A percentile compares a stretch with the other conserved stretches of the same genome.
These are phyloP conservation scores for Rhorus exstirpatorius DNA, from an alignment of 2,888 invertebrate species.

Conservation along the genomic window DNA sequence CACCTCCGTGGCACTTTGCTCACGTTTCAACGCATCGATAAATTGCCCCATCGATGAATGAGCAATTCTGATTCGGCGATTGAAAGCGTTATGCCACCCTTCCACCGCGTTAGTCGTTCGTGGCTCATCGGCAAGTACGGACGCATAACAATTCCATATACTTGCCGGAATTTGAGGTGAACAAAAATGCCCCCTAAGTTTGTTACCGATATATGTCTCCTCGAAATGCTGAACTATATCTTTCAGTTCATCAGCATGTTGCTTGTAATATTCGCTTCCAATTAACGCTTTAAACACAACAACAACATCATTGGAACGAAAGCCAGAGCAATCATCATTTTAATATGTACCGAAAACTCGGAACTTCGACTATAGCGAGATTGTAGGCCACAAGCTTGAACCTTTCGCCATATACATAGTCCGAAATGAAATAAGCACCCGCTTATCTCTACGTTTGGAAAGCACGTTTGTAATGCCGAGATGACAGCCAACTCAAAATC, in stretches of 20 bases:
- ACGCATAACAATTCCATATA: too few relatives aligned
- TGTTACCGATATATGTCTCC: not conserved
- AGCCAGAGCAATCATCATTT: constrained; percentile 17
- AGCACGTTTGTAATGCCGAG: constrained; percentile 16
- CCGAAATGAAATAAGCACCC: constrained; percentile 48
- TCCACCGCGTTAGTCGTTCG: too few relatives aligned
- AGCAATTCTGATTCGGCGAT: too few relatives aligned
- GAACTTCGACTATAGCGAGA: constrained; percentile 1
- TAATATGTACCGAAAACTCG: constrained; percentile 2
- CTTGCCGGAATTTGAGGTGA: not conserved
- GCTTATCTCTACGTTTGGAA: constrained; percentile 18
- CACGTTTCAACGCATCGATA: too few relatives aligned
- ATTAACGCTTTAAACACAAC: constrained; percentile 12
- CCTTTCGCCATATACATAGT: constrained; percentile 39
- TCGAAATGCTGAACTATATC: not conserved
- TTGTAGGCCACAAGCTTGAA: constrained; percentile 41
- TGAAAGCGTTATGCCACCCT: too few relatives aligned
- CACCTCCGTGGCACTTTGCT: constrained; percentile 4
- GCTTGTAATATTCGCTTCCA: not conserved
- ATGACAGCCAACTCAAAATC: constrained; percentile 34
- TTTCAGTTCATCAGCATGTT: constrained; percentile 11
- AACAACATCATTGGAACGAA: constrained; percentile 1
- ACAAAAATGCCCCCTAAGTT: not conserved
- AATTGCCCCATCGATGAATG: too few relatives aligned
- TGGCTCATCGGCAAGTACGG: too few relatives aligned